phyloP scores from a whole-genome alignment of 53 echinoderm and acorn worm species.

The Arbacia lixula region DNA sequence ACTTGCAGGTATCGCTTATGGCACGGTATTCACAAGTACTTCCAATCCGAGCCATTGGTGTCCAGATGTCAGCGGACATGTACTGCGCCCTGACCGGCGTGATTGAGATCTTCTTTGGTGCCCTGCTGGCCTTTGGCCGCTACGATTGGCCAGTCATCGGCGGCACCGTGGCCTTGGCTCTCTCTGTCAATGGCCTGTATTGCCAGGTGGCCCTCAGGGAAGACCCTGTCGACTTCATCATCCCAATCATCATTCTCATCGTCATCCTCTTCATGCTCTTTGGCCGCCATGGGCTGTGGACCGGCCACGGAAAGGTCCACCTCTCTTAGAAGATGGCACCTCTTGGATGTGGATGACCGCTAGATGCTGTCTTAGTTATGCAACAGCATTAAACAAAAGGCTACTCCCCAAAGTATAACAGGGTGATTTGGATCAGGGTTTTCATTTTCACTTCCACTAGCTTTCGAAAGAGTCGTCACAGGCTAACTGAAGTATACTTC shows the following conservation, averaged over 20 bases:
- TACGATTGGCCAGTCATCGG: constrained; percentile 59
- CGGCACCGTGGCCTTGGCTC: constrained; percentile 32
- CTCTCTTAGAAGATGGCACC: constrained; percentile 34
- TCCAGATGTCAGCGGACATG: constrained; percentile 58
- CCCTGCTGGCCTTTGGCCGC: constrained; percentile 67
- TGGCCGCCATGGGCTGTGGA: constrained; percentile 24
- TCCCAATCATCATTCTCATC: constrained; percentile 12
- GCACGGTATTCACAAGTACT: constrained; percentile 50
- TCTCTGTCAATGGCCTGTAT: constrained; percentile 40
- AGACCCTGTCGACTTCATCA: constrained; percentile 18
- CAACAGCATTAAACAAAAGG: no score
- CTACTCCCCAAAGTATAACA: no score
- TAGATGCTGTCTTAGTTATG: no score
- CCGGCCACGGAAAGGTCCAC: constrained; percentile 24
- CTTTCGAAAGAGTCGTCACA: no score
- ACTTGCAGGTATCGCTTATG: constrained; percentile 39
- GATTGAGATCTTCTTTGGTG: constrained; percentile 59
- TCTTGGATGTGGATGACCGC: no score
- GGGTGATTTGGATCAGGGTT: no score
- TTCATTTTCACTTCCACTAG: no score
- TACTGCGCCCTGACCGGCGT: constrained; percentile 66
- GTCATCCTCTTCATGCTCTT: constrained; percentile 25
- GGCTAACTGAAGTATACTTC: no score
- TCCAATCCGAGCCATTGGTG: constrained; percentile 51
- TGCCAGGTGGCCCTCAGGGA: constrained; percentile 7